Evolutionary conservation across 2,113 vertebrate species (phyloP).

Genomic region (Macaca fascicularis): T2T-MFA8v1.1 NC_088379.1:49534501-49535000

Average conservation of each 20-base stretch:
- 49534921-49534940: constrained; percentile 54
- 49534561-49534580: background rate
- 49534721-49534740: background rate
- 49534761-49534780: background rate
- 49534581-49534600: background rate
- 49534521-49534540: background rate
- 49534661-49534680: background rate
- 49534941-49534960: background rate
- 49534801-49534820: background rate
- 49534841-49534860: constrained; percentile 33
- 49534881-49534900: constrained; percentile 51
- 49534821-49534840: background rate
- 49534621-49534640: background rate
- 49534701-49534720: background rate
- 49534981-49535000: background rate
- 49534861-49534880: constrained; percentile 44
- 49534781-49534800: background rate
- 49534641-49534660: background rate
- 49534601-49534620: background rate
- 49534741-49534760: background rate
- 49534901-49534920: background rate
- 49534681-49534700: background rate
- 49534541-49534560: background rate
- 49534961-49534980: constrained; percentile 12
- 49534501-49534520: background rate